Evolutionary conservation across 2,888 invertebrate genomes (phyloP).

Genomic region (Trissoscelio sp.): DNA sequence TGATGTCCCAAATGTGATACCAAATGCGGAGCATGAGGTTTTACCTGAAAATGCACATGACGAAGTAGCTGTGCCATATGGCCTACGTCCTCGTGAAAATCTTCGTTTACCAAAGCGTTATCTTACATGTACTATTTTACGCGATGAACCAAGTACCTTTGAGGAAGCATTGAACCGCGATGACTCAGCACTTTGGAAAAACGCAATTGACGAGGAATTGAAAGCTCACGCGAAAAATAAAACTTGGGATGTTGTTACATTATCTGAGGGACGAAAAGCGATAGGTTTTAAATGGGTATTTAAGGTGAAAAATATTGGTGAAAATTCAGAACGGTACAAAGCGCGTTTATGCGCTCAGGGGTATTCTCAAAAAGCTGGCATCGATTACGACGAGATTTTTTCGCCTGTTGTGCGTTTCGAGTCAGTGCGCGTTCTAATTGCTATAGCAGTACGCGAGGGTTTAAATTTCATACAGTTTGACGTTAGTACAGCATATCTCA

Average conservation of each 20-base stretch:
- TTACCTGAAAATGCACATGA: background rate
- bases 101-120: conserved; percentile 18
- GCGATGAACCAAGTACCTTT: conserved; percentile 32
- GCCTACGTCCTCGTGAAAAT: background rate
- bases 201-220: conserved; percentile 59
- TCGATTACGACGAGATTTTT: conserved; percentile 49
- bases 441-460: conserved; percentile 28
- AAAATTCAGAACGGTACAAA: conserved; percentile 20
- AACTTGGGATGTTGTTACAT: conserved; percentile 38
- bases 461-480: conserved; percentile 35
- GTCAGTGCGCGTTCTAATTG: conserved; percentile 37
- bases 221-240: conserved; percentile 62
- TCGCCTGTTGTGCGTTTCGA: conserved; percentile 51
- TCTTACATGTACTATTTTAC: background rate
- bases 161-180: conserved; percentile 43
- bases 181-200: conserved; percentile 46
- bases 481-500: conserved; percentile 27
- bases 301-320: conserved; percentile 26
- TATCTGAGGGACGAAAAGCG: conserved; percentile 16
- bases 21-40: background rate
- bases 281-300: conserved; percentile 50
- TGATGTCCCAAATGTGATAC: background rate
- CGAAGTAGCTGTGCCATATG: background rate
- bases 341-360: conserved; percentile 62
- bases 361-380: conserved; percentile 32